Percentiles rank a stretch among this genome's conserved stretches.
Evolutionary conservation across 1,140 invertebrate genomes (phyloP).

Genomic region (Mercenaria mercenaria): DNA sequence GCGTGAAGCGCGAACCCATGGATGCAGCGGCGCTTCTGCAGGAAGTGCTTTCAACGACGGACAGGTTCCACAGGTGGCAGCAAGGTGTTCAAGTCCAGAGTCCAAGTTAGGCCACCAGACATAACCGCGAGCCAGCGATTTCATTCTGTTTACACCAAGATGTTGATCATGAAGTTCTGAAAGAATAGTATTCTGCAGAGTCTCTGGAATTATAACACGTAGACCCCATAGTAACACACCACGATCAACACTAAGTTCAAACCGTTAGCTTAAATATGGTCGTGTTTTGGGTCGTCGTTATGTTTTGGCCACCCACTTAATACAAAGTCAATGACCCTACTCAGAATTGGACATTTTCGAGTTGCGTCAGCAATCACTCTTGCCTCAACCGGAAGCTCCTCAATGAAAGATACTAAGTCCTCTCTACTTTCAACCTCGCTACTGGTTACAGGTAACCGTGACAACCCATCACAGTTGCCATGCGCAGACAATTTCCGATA

Average conservation of each 20-base stretch:
- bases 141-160: conserved; percentile 64
- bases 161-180: conserved; percentile 66
- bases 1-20: background rate
- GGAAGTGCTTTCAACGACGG: background rate
- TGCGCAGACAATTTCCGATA: conserved; percentile 56
- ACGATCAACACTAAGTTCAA: conserved; percentile 38
- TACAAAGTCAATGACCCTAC: conserved; percentile 2
- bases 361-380: conserved; percentile 41
- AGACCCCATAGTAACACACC: conserved; percentile 58
- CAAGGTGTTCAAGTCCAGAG: background rate
- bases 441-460: conserved; percentile 33
- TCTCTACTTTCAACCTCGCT: background rate
- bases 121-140: conserved; percentile 37
- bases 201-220: conserved; percentile 39
- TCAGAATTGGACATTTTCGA: conserved; percentile 40
- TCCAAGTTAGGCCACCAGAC: conserved; percentile 68
- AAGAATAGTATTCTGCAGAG: background rate
- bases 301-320: conserved; percentile 45
- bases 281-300: background rate
- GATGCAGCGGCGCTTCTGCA: background rate
- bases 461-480: conserved; percentile 49
- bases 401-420: conserved; percentile 23
- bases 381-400: conserved; percentile 38
- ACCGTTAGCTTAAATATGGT: conserved; percentile 18
- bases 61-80: background rate